Conservation (phyloP, 1,140 invertebrate species). For the Drosophila micromelanica region DNA sequence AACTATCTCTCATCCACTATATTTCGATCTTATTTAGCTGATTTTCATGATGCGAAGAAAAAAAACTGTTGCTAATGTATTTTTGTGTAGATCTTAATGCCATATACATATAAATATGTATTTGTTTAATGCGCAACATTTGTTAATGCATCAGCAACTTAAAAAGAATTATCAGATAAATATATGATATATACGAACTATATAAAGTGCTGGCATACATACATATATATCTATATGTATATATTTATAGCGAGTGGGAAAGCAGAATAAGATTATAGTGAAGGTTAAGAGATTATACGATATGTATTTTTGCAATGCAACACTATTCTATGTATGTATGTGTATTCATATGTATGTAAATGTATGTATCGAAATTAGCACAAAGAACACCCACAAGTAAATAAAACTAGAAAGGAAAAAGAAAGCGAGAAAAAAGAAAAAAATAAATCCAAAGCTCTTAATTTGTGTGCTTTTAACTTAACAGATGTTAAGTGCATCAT, state of each 20-base stretch:
- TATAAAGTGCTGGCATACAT: conserved; percentile 5
- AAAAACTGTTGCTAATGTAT: conserved; percentile 57
- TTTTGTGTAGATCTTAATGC: conserved; percentile 57
- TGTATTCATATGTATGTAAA: conserved; percentile 31
- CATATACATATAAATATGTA: conserved; percentile 17
- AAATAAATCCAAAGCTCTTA: neutral
- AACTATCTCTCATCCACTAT: neutral
- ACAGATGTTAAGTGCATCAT: neutral
- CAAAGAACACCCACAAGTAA: conserved; percentile 5
- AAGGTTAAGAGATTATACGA: neutral
- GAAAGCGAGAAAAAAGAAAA: neutral
- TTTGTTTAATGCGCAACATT: conserved; percentile 11
- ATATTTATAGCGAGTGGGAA: conserved; percentile 8
- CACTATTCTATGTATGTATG: neutral
- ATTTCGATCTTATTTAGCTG: conserved; percentile 46
- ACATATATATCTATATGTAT: conserved; percentile 18
- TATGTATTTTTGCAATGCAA: neutral
- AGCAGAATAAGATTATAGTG: conserved; percentile 2
- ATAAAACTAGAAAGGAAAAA: neutral
- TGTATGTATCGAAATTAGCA: conserved; percentile 26
- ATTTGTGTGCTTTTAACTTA: neutral
- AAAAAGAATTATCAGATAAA: neutral
- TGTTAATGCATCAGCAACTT: conserved; percentile 23
- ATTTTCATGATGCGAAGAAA: conserved; percentile 32
- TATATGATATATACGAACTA: conserved; percentile 1